A percentile compares a stretch with the other conserved stretches of the same genome.
Conservation (phyloP, 2,888 invertebrate species). For the Hylaea fasciaria region DNA sequence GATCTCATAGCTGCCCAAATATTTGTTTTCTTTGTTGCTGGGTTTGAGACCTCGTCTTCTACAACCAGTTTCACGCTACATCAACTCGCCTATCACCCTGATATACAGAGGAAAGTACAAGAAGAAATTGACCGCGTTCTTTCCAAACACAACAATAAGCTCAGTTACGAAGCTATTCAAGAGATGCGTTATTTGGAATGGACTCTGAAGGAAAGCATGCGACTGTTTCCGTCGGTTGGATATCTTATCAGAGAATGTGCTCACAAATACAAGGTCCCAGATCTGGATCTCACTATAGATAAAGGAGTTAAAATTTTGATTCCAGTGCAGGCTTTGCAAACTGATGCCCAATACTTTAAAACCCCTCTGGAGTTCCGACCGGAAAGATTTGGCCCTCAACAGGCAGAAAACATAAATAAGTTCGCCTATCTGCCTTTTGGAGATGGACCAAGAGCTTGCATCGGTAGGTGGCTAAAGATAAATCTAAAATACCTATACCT, state of each 20-base stretch:
- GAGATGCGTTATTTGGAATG: conserved; percentile 63
- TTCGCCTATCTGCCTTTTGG: conserved; percentile 63
- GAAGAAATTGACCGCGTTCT: conserved; percentile 36
- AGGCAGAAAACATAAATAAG: conserved; percentile 45
- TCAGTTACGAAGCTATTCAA: conserved; percentile 60
- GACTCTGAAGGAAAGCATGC: conserved; percentile 60
- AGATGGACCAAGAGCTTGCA: conserved; percentile 60
- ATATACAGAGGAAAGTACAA: conserved; percentile 58
- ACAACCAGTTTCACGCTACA: conserved; percentile 63
- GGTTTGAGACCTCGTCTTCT: conserved; percentile 65
- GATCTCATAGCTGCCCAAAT: conserved; percentile 57
- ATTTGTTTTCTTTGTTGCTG: conserved; percentile 62
- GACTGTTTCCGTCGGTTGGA: conserved; percentile 66
- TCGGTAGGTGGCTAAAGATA: conserved; percentile 51
- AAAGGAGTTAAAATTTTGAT: conserved; percentile 55
- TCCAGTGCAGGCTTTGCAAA: conserved; percentile 61
- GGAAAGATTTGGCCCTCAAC: conserved; percentile 56
- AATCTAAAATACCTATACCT: no score
- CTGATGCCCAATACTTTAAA: conserved; percentile 60
- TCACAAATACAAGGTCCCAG: conserved; percentile 56
- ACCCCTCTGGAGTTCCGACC: conserved; percentile 60
- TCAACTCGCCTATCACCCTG: conserved; percentile 60
- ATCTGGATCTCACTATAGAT: conserved; percentile 56
- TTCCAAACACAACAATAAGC: conserved; percentile 48
- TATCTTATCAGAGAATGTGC: conserved; percentile 55